Evolutionary conservation across 1,140 invertebrate species (phyloP).

Genomic region (Pogonognathellus flavescens): DNA sequence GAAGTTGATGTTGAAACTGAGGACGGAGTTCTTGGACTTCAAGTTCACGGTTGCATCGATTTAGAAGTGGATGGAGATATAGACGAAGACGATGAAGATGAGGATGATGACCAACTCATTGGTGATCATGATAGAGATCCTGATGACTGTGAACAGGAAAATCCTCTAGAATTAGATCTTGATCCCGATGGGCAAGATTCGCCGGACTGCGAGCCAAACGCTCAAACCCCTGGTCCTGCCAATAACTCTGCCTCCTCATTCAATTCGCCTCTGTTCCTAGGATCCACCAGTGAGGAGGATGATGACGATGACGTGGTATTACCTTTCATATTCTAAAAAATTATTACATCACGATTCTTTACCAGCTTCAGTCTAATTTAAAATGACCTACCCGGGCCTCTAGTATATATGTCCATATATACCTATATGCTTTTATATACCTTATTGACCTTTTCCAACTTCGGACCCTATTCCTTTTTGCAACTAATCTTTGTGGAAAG

Average conservation of each 20-base stretch:
- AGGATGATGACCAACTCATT: constrained; percentile 55
- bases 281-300: constrained; percentile 63
- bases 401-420: too few species aligned
- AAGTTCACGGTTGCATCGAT: constrained; percentile 30
- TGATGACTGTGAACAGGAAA: constrained; percentile 60
- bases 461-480: too few species aligned
- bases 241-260: constrained; percentile 62
- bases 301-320: constrained; percentile 60
- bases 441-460: too few species aligned
- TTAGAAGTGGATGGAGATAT: constrained; percentile 29
- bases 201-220: constrained; percentile 51
- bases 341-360: too few species aligned
- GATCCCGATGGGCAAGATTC: constrained; percentile 54
- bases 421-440: too few species aligned
- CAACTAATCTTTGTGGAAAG: too few species aligned
- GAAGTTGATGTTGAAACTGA: constrained; percentile 55
- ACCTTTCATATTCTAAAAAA: constrained; percentile 23
- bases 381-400: too few species aligned
- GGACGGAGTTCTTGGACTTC: constrained; percentile 25
- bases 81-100: constrained; percentile 59
- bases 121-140: constrained; percentile 60
- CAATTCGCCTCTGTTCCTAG: constrained; percentile 58
- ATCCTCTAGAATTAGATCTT: constrained; percentile 56
- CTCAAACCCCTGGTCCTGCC: constrained; percentile 50
- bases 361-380: too few species aligned